Evolutionary conservation across 1,140 invertebrate genomes (phyloP).

Genomic region (Habropoda laboriosa): DNA sequence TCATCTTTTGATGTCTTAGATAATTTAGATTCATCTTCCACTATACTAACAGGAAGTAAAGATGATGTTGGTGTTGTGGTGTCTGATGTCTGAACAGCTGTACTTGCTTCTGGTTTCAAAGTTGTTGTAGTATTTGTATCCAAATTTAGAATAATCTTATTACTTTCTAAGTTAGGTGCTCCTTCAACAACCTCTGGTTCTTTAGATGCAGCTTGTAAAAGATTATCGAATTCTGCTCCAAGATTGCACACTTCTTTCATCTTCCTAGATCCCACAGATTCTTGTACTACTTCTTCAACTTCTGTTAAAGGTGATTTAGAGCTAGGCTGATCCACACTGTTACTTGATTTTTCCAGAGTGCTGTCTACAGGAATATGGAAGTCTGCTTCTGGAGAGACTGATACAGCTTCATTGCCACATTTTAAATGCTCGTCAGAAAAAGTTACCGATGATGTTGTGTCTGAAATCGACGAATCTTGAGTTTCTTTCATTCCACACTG

Average conservation of each 20-base stretch:
- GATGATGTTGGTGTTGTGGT: conserved; percentile 13
- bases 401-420: neutral
- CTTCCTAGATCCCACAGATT: conserved; percentile 51
- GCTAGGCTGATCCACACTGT: neutral
- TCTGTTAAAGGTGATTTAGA: conserved; percentile 49
- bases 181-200: conserved; percentile 59
- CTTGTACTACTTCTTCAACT: conserved; percentile 50
- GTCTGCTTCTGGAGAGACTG: conserved; percentile 12
- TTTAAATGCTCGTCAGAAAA: conserved; percentile 15
- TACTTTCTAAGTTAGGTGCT: conserved; percentile 61
- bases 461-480: neutral
- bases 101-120: conserved; percentile 72
- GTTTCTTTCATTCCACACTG: neutral
- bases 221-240: conserved; percentile 71
- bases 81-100: neutral
- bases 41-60: conserved; percentile 28
- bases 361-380: conserved; percentile 46
- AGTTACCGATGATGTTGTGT: neutral
- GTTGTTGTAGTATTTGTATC: conserved; percentile 80
- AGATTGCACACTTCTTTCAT: conserved; percentile 71
- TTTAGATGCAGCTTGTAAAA: conserved; percentile 65
- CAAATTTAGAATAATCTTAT: conserved; percentile 79
- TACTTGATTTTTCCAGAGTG: conserved; percentile 36
- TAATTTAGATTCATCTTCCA: conserved; percentile 58
- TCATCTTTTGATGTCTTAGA: conserved; percentile 70